A percentile compares a stretch with the other conserved stretches of the same genome.
These are phyloP conservation scores for Caenorhabditis auriculariae DNA, from an alignment of 2,888 invertebrate species.

Conservation along the genomic window DNA sequence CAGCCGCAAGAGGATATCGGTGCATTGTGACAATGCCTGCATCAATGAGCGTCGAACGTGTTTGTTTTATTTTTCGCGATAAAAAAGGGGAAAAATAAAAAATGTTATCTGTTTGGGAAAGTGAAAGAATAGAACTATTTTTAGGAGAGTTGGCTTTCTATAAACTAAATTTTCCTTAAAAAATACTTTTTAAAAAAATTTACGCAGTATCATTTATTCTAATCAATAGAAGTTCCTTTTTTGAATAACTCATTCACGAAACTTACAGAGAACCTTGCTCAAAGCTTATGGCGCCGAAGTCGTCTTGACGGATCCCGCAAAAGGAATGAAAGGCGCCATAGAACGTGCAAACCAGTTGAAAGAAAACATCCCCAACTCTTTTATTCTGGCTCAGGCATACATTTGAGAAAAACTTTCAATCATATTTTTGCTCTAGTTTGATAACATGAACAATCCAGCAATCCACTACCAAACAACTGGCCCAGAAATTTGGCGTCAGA, in stretches of 20 bases:
- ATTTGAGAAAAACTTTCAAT: too few relatives aligned
- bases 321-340: slow-evolving; percentile 59
- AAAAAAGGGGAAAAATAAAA: not conserved
- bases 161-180: not conserved
- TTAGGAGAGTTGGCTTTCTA: not conserved
- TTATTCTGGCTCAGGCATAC: slow-evolving; percentile 53
- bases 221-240: not conserved
- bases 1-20: slow-evolving; percentile 58
- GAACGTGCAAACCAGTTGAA: slow-evolving; percentile 53
- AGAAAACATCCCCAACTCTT: slow-evolving; percentile 49
- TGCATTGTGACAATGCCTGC: slow-evolving; percentile 62
- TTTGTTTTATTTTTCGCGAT: slow-evolving; percentile 13
- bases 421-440: slow-evolving; percentile 43
- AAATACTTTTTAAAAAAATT: not conserved
- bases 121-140: not conserved
- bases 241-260: not conserved
- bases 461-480: slow-evolving; percentile 61
- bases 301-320: slow-evolving; percentile 57
- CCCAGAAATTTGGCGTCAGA: slow-evolving; percentile 62
- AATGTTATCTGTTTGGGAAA: not conserved
- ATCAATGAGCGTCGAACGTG: slow-evolving; percentile 60
- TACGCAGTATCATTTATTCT: not conserved
- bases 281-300: slow-evolving; percentile 61
- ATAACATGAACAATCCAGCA: slow-evolving; percentile 56
- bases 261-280: slow-evolving; percentile 53